Percentiles rank a stretch among this genome's conserved stretches.
Conservation (phyloP, 2,888 invertebrate species). For the Thumatha senex region DNA sequence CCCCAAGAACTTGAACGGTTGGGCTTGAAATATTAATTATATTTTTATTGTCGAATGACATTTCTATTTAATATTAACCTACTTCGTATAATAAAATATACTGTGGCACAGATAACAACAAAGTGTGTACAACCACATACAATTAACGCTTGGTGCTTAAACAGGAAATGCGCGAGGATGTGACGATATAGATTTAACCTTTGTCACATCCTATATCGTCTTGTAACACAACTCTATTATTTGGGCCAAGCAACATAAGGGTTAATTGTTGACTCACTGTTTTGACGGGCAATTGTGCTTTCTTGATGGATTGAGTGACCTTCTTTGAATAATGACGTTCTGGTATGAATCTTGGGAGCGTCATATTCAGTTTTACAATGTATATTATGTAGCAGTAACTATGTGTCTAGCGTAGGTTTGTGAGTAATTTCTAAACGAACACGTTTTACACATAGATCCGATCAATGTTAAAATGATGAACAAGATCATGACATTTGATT, state of each 20-base stretch:
- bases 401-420: no score
- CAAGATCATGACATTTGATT: no score
- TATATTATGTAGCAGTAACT: not conserved
- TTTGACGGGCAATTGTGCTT: constrained; percentile 29
- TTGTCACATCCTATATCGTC: constrained; percentile 74
- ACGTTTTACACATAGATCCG: no score
- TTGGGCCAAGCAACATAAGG: constrained; percentile 41
- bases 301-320: constrained; percentile 35
- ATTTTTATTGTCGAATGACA: no score
- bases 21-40: no score
- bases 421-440: no score
- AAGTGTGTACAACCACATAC: constrained; percentile 51
- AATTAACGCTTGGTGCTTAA: constrained; percentile 70
- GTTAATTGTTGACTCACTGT: constrained; percentile 57
- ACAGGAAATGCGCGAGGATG: constrained; percentile 78
- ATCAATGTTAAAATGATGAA: no score
- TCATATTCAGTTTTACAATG: not conserved
- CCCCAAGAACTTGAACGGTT: no score
- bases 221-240: constrained; percentile 56
- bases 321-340: constrained; percentile 14
- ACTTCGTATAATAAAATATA: no score
- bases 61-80: no score
- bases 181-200: constrained; percentile 80
- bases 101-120: constrained; percentile 40
- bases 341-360: constrained; percentile 8